phyloP scores from a whole-genome alignment of 2,113 vertebrate genomes.

The Xenus cinereus region DNA sequence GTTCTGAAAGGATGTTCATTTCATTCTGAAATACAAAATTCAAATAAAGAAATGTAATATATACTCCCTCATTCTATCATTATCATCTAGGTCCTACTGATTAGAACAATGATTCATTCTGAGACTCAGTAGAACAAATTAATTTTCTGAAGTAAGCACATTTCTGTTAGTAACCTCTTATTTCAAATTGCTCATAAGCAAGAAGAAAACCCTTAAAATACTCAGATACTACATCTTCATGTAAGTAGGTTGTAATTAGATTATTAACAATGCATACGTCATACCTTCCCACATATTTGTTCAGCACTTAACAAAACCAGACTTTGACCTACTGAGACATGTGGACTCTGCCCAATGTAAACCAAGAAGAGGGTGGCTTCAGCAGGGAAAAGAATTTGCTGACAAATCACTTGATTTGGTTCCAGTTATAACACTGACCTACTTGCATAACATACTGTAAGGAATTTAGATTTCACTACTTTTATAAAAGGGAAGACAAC shows the following conservation, averaged over 20 bases:
- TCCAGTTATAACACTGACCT: slow-evolving; percentile 42
- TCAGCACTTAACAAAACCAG: background rate
- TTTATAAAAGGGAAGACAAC: background rate
- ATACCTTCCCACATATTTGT: background rate
- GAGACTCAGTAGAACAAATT: background rate
- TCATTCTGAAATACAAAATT: background rate
- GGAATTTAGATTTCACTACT: background rate
- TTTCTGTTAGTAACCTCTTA: background rate
- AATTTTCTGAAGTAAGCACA: background rate
- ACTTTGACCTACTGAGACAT: background rate
- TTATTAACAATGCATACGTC: background rate
- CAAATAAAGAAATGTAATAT: background rate
- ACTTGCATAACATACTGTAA: background rate
- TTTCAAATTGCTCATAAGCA: background rate
- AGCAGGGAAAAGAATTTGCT: background rate
- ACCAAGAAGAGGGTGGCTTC: background rate
- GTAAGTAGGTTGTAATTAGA: background rate
- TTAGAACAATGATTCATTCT: background rate
- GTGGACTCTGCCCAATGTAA: background rate
- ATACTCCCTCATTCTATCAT: background rate
- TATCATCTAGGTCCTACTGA: background rate
- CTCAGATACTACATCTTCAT: background rate
- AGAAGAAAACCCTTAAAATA: background rate
- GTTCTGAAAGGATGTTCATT: background rate
- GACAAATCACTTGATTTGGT: background rate